Base-by-base conservation (phyloP, 2,888 invertebrate genomes). In the Thysanoteuthis rhombus region DNA sequence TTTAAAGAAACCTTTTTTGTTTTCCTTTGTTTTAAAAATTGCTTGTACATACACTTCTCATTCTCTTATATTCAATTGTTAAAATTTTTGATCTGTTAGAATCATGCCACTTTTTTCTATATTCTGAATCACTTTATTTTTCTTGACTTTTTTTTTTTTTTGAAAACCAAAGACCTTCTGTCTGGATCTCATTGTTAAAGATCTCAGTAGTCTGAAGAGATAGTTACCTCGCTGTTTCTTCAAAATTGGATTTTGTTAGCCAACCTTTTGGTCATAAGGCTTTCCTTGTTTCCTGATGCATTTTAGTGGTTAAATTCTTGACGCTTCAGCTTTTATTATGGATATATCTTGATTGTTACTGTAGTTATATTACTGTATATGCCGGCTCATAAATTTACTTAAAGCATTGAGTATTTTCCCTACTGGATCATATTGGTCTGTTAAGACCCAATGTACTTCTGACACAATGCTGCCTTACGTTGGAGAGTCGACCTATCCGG, bases 241-340 rank as follows among this genome's bases (percentile, higher is more conserved):
- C 36, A 75, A 36, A n/a, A 75, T n/a, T 75, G n/a, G 12, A 75
- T 36, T n/a, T 75, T 75, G n/a, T 75, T 36, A 16, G 36, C 75
- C 75, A 75, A 75, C n/a, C n/a, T 75, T 75, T n/a, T 75, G n/a
- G 22, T 25, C 52, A 25, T 52, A 52, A 52, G 52, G 52, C 52
- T 75, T 36, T 75, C 16, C 36, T n/a, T 16, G n/a, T n/a, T 36
- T 36, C n/a, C 4, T 75, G 3, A 16, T 36, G 25, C 3, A 75
- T 75, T 75, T 75, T 75, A 75, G 75, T 75, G n/a, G n/a, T n/a
- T 75, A 75, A 75, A 75, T 52, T 75, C 75, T 75, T 75, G 75
- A 75, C 75, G 8, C 32, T 10, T 45, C 45, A 52, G 52, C 52
- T 25, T n/a, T n/a, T 75, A n/a, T 75, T 75, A 75, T 75, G n/a